Evolutionary conservation across 2,113 vertebrate species (phyloP), one percentile per base, ranked within the genome.

Genomic region (Vulpes ferrilata): DNA sequence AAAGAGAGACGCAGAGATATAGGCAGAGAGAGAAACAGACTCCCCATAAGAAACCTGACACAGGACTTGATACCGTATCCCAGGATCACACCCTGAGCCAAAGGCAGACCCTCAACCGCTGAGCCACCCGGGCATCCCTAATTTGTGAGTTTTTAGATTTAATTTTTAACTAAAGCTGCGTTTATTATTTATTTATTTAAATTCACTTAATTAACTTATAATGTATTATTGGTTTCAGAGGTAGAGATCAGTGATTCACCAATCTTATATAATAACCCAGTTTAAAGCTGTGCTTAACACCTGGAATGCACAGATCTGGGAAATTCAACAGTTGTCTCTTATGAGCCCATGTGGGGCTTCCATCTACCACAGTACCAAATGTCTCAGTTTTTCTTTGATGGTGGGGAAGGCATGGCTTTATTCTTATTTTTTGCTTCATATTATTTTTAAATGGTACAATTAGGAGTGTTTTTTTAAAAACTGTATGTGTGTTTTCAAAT

Each of bases 381-480:
- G 23, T 83, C 69, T 88, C 71, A 22, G 19, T 88, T 96, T 93
- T 48, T 67, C 62, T 92, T 57, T 74, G 55, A 83, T 74, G 55
- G 13, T 83, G 11, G 62, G 48, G 11, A 80, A 43, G 32, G 35
- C n/a, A 57, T 85, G 19, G n/a, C 53, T 79, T 85, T 59, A 48
- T 65, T 92, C 22, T 60, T 62, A 38, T 69, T 87, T 92, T 65
- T 87, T 15, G 57, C 20, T 78, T 88, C 65, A 43, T 62, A 48
- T 80, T 93, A 27, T n/a, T 73, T 71, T 55, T 57, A 38, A 80
- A 59, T 85, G 53, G 65, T 32, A 62, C 16, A 23, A 81, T 90
- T 85, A 53, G 7, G 55, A 12, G 32, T 76, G 5, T 25, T 76
- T 60, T 60, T 62, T 60, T 11, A 20, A 5, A 11, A 92, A 80